Base-by-base conservation (phyloP, 30 jellyfish, hydroid and myxozoan species). In the Aurelia coerulea region DNA sequence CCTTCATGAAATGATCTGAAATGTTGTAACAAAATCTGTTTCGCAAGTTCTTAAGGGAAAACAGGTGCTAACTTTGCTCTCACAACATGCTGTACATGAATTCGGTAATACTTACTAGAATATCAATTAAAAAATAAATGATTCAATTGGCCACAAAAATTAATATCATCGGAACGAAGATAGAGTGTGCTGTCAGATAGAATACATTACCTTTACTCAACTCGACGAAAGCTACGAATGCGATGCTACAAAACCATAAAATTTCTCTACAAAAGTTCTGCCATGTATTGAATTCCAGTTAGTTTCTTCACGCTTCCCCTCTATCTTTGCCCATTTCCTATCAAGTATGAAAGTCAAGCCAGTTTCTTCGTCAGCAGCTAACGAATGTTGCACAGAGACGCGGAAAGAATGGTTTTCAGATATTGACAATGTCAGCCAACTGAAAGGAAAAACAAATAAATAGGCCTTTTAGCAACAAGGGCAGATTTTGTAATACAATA, bases 231-330 rank as follows among this genome's bases (percentile, higher is more conserved):
- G 15, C 56, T 63, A 84, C 2, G 93, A 74, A 15, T 33, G 78
- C 6, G 93, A 72, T 14, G 93, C 86, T 3, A 84, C 93, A 10
- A 84, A 84, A 46, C 78, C 69, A 54, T 73, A 84, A 17, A 84
- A 74, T 60, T 84, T 84, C 53, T 84, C 93, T 35, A 54, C 93
- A 73, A 84, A 84, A 7, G 93, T 73, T 15, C 11, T 41, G 17
- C 93, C 93, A 4, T 42, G 42, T 32, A 73, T 62, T 2, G 82
- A 10, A 19, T 46, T 50, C 93, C 93, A 84, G 34, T 63, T 74
- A 19, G 74, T 63, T n/a, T 54, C 53, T 39, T 66, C 84, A 18
- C 39, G 34, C 17, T 74, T 74, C 54, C 93, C 93, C 73, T 84
- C 88, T 29, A 84, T 59, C 35, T 62, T 73, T 34, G 87, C 51